These are phyloP conservation scores for Stictocephala bisonia DNA, from an alignment of 2,888 invertebrate genomes.

Conservation along the genomic window DNA sequence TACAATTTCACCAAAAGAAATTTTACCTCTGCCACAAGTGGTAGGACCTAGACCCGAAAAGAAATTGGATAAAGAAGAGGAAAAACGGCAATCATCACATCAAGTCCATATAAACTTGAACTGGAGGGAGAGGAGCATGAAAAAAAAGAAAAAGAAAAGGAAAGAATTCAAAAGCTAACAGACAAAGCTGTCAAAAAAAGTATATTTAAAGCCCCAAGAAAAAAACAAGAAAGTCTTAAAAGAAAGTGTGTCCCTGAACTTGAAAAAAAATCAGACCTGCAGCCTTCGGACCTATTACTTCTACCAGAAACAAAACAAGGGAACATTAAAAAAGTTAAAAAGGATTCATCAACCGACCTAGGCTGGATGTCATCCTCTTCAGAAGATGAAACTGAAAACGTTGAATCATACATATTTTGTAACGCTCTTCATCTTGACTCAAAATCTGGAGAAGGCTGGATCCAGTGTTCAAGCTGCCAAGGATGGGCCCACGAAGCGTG, in stretches of 20 bases:
- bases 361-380: slow-evolving; percentile 24
- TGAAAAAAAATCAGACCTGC: too few species aligned
- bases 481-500: slow-evolving; percentile 44
- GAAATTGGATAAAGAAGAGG: slow-evolving; percentile 36
- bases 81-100: slow-evolving; percentile 38
- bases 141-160: slow-evolving; percentile 26
- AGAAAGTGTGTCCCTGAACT: background rate
- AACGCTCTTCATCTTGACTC: slow-evolving; percentile 30
- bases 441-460: slow-evolving; percentile 23
- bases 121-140: slow-evolving; percentile 27
- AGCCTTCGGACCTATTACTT: too few species aligned
- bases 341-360: background rate
- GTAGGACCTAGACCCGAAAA: slow-evolving; percentile 16
- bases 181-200: slow-evolving; percentile 29
- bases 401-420: slow-evolving; percentile 40
- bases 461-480: slow-evolving; percentile 37
- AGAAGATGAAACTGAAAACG: slow-evolving; percentile 28
- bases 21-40: slow-evolving; percentile 33
- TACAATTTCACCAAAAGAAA: slow-evolving; percentile 24
- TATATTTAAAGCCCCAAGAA: background rate
- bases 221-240: background rate
- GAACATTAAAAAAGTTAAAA: too few species aligned
- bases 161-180: slow-evolving; percentile 11
- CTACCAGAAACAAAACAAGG: background rate
- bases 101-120: slow-evolving; percentile 39